Evolutionary conservation across 1,140 invertebrate species (phyloP).

Genomic region (Dinothrombium tinctorium): DNA sequence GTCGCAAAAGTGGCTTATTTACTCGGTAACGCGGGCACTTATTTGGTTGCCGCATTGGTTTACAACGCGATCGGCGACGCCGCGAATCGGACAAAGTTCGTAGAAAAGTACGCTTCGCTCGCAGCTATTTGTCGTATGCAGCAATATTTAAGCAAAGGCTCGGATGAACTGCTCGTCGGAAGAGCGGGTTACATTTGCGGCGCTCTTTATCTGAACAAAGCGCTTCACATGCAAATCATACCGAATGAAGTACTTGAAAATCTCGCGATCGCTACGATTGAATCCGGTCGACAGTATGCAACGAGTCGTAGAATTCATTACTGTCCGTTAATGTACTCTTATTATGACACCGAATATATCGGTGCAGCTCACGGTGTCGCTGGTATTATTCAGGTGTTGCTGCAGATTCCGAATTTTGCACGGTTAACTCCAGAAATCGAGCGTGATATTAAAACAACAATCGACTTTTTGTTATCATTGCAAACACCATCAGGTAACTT

Average conservation of each 20-base stretch:
- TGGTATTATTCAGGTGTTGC: constrained; percentile 30
- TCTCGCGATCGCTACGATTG: background rate
- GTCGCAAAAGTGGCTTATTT: too few species aligned
- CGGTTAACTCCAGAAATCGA: constrained; percentile 22
- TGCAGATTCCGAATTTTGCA: constrained; percentile 32
- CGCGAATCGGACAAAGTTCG: background rate
- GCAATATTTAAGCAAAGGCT: constrained; percentile 39
- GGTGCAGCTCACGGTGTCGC: constrained; percentile 53
- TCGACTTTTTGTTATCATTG: constrained; percentile 34
- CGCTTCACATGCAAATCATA: constrained; percentile 23
- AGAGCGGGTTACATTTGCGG: constrained; percentile 51
- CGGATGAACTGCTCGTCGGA: constrained; percentile 59
- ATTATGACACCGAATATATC: constrained; percentile 54
- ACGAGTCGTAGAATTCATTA: constrained; percentile 20
- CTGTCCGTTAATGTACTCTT: constrained; percentile 56
- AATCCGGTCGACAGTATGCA: background rate
- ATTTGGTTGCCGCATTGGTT: constrained; percentile 22
- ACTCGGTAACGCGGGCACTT: constrained; percentile 23
- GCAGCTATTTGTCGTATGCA: constrained; percentile 22
- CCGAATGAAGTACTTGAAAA: constrained; percentile 4
- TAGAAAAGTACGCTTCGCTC: background rate
- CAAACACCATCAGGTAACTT: constrained; percentile 25
- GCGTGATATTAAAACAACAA: constrained; percentile 27
- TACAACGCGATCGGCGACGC: constrained; percentile 18
- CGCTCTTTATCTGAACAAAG: constrained; percentile 39